Conservation (phyloP, 2,113 vertebrate genomes). For the cat (Felis catus) region DNA sequence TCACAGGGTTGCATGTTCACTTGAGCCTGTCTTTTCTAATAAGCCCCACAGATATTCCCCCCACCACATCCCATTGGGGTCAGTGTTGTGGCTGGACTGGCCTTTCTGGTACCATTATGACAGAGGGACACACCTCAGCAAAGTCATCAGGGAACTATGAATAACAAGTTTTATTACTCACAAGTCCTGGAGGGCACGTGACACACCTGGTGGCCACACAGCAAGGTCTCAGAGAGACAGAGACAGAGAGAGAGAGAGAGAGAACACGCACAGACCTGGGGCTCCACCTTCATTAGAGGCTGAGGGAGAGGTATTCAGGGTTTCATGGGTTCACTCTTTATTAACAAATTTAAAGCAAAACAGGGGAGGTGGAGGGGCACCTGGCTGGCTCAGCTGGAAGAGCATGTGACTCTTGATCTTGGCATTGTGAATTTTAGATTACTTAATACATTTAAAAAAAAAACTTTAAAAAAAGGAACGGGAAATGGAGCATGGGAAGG, state of each 20-base stretch:
- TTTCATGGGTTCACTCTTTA: not conserved
- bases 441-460: not conserved
- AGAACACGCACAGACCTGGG: not conserved
- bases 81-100: not conserved
- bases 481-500: not conserved
- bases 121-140: not conserved
- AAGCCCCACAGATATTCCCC: not conserved
- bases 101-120: not conserved
- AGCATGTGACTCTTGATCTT: not conserved
- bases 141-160: not conserved
- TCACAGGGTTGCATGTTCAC: not conserved
- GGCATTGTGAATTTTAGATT: not conserved
- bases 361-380: not conserved
- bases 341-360: not conserved
- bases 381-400: not conserved
- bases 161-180: not conserved
- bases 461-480: not conserved
- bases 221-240: not conserved
- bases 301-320: not conserved
- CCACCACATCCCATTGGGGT: not conserved
- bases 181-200: not conserved
- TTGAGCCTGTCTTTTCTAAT: not conserved
- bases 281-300: not conserved
- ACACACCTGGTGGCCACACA: not conserved
- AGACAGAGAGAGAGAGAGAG: not conserved